Conservation (phyloP, 2,888 invertebrate genomes). For the Drosophila kanekoi region DNA sequence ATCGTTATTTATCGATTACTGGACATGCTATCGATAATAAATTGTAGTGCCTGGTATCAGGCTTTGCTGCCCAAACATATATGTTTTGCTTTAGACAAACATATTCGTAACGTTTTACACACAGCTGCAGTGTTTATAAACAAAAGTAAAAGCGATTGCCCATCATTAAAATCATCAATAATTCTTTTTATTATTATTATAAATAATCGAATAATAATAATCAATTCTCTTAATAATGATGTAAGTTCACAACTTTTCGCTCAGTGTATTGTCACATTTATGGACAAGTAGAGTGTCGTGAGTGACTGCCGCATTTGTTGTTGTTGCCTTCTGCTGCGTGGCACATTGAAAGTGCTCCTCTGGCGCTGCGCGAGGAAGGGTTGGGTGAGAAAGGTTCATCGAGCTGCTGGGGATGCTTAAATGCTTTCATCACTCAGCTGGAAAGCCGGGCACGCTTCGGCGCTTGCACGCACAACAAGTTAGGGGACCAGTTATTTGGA, state of each 20-base stretch:
- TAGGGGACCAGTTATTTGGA: constrained; percentile 26
- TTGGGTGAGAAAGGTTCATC: constrained; percentile 3
- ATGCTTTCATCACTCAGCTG: constrained; percentile 80
- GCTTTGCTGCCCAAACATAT: too few relatives aligned
- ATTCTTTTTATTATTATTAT: too few relatives aligned
- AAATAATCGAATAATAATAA: too few relatives aligned
- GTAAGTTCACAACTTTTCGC: constrained; percentile 5
- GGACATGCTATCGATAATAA: too few relatives aligned
- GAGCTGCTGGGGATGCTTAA: constrained; percentile 61
- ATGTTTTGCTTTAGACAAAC: too few relatives aligned
- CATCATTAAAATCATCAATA: too few relatives aligned
- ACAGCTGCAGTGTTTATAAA: too few relatives aligned
- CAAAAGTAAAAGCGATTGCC: too few relatives aligned
- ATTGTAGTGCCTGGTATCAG: too few relatives aligned
- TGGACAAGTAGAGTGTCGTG: constrained; percentile 1
- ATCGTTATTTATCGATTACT: neutral
- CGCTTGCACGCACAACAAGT: constrained; percentile 67
- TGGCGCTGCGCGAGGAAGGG: constrained; percentile 37
- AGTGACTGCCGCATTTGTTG: constrained; percentile 17
- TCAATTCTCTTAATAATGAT: neutral
- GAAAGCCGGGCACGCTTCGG: constrained; percentile 74
- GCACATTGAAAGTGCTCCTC: constrained; percentile 63
- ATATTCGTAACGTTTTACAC: too few relatives aligned
- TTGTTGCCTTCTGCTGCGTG: constrained; percentile 36
- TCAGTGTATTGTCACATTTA: constrained; percentile 41